phyloP scores from a whole-genome alignment of 2,888 invertebrate genomes.

The Heliconius ethilla region DNA sequence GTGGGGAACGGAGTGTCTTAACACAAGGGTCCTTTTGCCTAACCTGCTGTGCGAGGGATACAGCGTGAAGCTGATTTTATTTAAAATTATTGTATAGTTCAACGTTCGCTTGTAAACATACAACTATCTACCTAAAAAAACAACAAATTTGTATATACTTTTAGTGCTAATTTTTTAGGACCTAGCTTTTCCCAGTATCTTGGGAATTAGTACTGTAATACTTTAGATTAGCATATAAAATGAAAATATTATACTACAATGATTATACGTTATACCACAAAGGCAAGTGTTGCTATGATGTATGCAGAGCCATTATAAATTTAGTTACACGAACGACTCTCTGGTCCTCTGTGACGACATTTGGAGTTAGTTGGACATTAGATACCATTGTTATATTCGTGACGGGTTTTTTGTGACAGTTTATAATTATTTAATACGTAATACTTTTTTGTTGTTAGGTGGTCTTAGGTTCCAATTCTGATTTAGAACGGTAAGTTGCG shows the following conservation, averaged over 20 bases:
- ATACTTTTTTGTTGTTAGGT: not conserved
- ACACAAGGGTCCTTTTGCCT: no score
- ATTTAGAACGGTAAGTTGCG: no score
- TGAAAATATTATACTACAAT: slow-evolving; percentile 15
- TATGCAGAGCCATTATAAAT: slow-evolving; percentile 28
- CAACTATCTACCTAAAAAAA: not conserved
- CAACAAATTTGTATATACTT: not conserved
- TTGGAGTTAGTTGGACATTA: slow-evolving; percentile 1
- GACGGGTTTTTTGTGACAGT: not conserved
- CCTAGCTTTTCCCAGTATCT: slow-evolving; percentile 1
- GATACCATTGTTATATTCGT: not conserved
- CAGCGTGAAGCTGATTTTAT: no score
- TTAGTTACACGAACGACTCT: slow-evolving; percentile 25
- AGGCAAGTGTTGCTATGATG: slow-evolving; percentile 24
- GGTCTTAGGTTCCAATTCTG: not conserved
- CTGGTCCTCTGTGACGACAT: slow-evolving; percentile 19
- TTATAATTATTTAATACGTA: not conserved
- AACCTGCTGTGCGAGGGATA: no score
- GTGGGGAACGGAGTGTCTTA: no score
- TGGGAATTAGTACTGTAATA: slow-evolving; percentile 9
- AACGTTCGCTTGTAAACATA: not conserved
- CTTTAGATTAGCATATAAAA: slow-evolving; percentile 19
- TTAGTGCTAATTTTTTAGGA: not conserved
- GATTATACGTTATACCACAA: slow-evolving; percentile 27
- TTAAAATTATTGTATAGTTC: not conserved